Evolutionary conservation across 2,888 invertebrate species (phyloP), one percentile per base, ranked within the genome.

Genomic region (Brachypterus glaber): DNA sequence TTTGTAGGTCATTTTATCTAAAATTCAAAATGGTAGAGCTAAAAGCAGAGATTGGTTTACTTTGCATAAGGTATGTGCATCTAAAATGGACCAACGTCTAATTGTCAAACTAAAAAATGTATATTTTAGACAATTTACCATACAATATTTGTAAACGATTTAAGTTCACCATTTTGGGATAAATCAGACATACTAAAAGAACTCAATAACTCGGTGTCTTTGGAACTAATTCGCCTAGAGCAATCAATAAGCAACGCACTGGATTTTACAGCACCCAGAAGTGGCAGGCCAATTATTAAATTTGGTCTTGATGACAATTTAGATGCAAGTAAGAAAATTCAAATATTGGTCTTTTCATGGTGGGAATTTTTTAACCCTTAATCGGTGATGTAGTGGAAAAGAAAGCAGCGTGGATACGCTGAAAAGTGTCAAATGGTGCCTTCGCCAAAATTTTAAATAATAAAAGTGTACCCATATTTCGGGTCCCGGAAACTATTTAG

Each of bases 291-390:
- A 51, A 74, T 78, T 0, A 82, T 90, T 0, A 82, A 82, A 50
- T 63, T 73, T 15, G 85, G 84, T 33, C 74, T 91, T 2, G 85
- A 88, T 58, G 67, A 75, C 2, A 74, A 77, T 44, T 67, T 91
- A 30, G 91, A 91, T 60, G 73, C 75, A 54, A 79, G 82, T 82
- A 66, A 33, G 26, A 24, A 27, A 9, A 33, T 25, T 33, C n/a
- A n/a, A n/a, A n/a, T n/a, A n/a, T n/a, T n/a, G n/a, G n/a, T n/a
- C n/a, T n/a, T n/a, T n/a, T n/a, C n/a, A n/a, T n/a, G n/a, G n/a
- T n/a, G n/a, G n/a, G n/a, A n/a, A n/a, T n/a, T n/a, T n/a, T n/a
- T n/a, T n/a, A n/a, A n/a, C n/a, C n/a, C n/a, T n/a, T n/a, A n/a
- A n/a, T n/a, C n/a, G n/a, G n/a, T n/a, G n/a, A n/a, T n/a, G n/a